Conservation (phyloP, 2,888 invertebrate genomes). For the Aphodius sticticus region DNA sequence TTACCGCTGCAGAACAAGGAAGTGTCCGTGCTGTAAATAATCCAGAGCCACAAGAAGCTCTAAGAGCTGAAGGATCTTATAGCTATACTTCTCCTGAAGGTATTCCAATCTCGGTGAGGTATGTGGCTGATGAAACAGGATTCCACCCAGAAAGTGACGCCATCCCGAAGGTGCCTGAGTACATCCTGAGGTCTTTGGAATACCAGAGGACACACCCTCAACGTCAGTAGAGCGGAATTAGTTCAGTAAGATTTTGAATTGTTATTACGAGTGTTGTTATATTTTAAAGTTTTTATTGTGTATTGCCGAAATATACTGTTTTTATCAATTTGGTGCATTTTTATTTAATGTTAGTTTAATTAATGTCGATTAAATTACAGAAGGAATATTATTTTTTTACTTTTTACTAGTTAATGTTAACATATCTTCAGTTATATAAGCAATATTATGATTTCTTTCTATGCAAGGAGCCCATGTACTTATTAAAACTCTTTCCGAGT, state of each 20-base stretch:
- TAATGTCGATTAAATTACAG: too few relatives aligned
- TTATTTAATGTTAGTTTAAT: background rate
- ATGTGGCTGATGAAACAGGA: slow-evolving; percentile 31
- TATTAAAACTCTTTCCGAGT: too few relatives aligned
- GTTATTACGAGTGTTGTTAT: slow-evolving; percentile 4
- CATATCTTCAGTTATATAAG: too few relatives aligned
- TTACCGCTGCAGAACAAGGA: slow-evolving; percentile 30
- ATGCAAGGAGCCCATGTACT: too few relatives aligned
- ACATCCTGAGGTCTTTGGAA: slow-evolving; percentile 32
- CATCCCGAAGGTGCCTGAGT: slow-evolving; percentile 30
- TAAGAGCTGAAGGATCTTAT: slow-evolving; percentile 32
- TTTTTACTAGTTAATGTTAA: too few relatives aligned
- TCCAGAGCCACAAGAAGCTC: slow-evolving; percentile 26
- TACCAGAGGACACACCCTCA: slow-evolving; percentile 28
- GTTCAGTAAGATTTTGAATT: slow-evolving; percentile 11
- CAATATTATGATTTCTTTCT: too few relatives aligned
- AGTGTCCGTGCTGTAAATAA: slow-evolving; percentile 23
- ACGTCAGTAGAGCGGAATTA: background rate
- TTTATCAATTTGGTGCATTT: background rate
- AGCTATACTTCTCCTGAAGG: slow-evolving; percentile 31
- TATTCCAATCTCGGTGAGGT: slow-evolving; percentile 25
- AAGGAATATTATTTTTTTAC: too few relatives aligned
- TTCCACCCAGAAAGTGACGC: slow-evolving; percentile 30
- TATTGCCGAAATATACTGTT: background rate
- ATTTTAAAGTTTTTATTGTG: slow-evolving; percentile 6